Evolutionary conservation across 1,140 invertebrate genomes (phyloP).

Genomic region (Hyles euphorbiae): DNA sequence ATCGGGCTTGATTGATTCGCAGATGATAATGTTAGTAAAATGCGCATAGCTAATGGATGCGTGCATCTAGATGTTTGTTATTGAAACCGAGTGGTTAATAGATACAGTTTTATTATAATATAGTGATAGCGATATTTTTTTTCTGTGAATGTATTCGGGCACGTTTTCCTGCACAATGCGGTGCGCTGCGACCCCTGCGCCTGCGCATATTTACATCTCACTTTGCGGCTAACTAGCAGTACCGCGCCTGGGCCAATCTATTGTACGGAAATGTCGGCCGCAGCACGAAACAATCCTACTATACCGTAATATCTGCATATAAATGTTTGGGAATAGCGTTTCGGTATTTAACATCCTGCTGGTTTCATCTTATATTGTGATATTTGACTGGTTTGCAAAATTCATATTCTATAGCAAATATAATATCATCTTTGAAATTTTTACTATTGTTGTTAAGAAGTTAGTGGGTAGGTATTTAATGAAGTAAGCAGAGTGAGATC

Average conservation of each 20-base stretch:
- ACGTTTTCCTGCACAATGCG: constrained; percentile 31
- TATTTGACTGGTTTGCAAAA: too few species aligned
- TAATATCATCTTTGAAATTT: too few species aligned
- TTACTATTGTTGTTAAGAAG: not conserved
- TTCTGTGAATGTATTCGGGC: not conserved
- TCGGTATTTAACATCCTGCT: constrained; percentile 30
- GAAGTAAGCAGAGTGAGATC: not conserved
- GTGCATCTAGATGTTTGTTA: not conserved
- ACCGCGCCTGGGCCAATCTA: constrained; percentile 51
- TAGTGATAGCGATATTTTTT: not conserved
- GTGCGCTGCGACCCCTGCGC: constrained; percentile 43
- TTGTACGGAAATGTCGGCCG: constrained; percentile 65
- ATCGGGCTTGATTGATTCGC: constrained; percentile 36
- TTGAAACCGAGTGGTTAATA: constrained; percentile 8
- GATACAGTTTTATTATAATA: not conserved
- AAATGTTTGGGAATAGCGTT: constrained; percentile 56
- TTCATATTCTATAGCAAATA: too few species aligned
- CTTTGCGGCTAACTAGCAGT: constrained; percentile 51
- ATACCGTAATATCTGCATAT: constrained; percentile 69
- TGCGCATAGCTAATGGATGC: constrained; percentile 7
- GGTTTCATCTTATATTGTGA: too few species aligned
- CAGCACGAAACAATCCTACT: constrained; percentile 66
- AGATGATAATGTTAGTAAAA: constrained; percentile 26
- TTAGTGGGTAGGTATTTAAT: constrained; percentile 1
- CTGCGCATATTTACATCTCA: constrained; percentile 64